phyloP scores from a whole-genome alignment of 2,113 vertebrate species.

The Saccopteryx leptura region DNA sequence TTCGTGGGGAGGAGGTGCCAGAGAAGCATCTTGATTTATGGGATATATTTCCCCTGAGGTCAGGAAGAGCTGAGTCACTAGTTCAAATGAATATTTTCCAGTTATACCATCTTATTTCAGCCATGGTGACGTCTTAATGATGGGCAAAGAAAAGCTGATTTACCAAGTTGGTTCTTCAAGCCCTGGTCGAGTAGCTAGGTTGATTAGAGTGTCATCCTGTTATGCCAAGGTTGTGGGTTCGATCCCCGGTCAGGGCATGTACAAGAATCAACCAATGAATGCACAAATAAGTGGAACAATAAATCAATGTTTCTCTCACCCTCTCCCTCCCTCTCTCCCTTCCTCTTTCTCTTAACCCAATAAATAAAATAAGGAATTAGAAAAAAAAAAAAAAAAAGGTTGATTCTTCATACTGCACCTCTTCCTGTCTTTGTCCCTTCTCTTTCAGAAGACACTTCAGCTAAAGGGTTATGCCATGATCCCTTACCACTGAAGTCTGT shows the following conservation, averaged over 20 bases:
- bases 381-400: too few species aligned
- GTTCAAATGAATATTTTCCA: constrained; percentile 66
- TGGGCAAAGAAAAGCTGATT: background rate
- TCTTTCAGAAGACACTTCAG: background rate
- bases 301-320: too few species aligned
- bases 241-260: too few species aligned
- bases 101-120: constrained; percentile 5
- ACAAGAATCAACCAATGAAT: too few species aligned
- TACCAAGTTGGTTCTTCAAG: background rate
- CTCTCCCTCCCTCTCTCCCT: too few species aligned
- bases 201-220: too few species aligned
- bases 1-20: background rate
- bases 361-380: too few species aligned
- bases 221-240: too few species aligned
- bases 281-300: too few species aligned
- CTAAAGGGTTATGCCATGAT: background rate
- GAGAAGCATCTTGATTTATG: background rate
- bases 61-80: constrained; percentile 63
- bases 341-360: too few species aligned
- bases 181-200: too few species aligned
- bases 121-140: background rate
- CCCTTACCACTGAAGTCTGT: background rate
- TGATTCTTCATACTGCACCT: background rate
- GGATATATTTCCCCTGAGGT: background rate
- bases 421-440: background rate